Evolutionary conservation across 64 coral and sea anemone genomes (phyloP).

Genomic region (Porites australiensis): DNA sequence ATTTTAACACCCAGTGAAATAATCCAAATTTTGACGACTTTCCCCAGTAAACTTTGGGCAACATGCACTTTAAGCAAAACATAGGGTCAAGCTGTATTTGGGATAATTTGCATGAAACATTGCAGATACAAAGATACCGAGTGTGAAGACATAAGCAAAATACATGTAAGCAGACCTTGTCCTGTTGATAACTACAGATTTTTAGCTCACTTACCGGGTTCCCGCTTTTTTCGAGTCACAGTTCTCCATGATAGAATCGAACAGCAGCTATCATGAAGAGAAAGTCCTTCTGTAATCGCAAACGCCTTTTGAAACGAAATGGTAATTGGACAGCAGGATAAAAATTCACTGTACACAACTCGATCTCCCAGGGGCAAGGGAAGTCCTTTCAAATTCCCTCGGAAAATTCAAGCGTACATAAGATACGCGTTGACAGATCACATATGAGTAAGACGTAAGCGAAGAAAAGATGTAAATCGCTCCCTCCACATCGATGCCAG

Average conservation of each 20-base stretch:
- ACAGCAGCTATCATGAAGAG: constrained; percentile 21
- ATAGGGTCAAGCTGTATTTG: not conserved
- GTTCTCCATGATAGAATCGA: constrained; percentile 13
- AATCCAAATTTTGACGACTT: not conserved
- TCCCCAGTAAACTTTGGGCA: not conserved
- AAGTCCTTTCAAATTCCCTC: not conserved
- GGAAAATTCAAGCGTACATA: not conserved
- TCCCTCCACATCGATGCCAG: constrained; percentile 25
- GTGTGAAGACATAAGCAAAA: no score
- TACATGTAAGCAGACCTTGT: no score
- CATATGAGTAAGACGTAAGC: not conserved
- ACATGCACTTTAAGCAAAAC: not conserved
- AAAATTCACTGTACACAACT: constrained; percentile 2
- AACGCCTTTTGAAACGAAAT: constrained; percentile 2
- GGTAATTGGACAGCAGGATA: not conserved
- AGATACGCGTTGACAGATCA: not conserved
- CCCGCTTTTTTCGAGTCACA: constrained; percentile 44
- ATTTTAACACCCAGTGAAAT: constrained; percentile 6
- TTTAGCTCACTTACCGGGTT: constrained; percentile 9
- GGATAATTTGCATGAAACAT: not conserved
- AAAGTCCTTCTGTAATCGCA: not conserved
- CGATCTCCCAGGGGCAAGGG: not conserved
- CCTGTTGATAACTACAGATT: not conserved
- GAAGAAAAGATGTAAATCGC: not conserved
- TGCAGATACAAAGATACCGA: no score